These are phyloP conservation scores for Panulirus ornatus DNA, from an alignment of 1,140 invertebrate genomes.

Conservation along the genomic window DNA sequence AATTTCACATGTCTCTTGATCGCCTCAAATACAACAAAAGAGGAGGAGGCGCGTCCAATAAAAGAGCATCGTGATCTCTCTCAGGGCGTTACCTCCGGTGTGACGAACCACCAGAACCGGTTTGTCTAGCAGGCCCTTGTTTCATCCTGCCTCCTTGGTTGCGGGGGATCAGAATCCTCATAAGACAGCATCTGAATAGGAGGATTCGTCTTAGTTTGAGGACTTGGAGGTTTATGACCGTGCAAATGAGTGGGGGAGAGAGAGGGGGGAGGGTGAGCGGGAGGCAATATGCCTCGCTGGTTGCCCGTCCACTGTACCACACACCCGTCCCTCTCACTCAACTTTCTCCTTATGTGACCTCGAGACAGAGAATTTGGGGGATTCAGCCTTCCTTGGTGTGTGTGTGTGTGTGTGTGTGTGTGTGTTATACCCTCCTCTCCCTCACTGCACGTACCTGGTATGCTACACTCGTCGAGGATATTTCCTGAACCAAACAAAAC, in stretches of 20 bases:
- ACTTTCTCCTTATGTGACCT: no score
- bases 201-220: conserved; percentile 44
- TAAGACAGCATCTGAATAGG: conserved; percentile 50
- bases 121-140: conserved; percentile 38
- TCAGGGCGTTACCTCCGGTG: conserved; percentile 7
- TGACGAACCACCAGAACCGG: conserved; percentile 44
- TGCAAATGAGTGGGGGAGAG: conserved; percentile 18
- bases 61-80: conserved; percentile 47
- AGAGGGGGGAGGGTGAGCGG: background rate
- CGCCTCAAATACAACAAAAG: conserved; percentile 17
- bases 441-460: no score
- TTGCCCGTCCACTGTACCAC: no score
- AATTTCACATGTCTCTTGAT: background rate
- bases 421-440: no score
- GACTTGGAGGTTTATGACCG: conserved; percentile 43
- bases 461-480: no score
- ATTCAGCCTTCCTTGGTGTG: no score
- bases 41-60: background rate
- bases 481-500: no score
- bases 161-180: conserved; percentile 31
- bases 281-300: background rate
- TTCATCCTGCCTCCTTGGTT: conserved; percentile 18
- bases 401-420: no score
- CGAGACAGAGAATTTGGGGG: no score
- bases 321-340: background rate